A percentile compares a stretch with the other conserved stretches of the same genome.
These are phyloP conservation scores for Pempheris klunzingeri DNA, from an alignment of 2,797 vertebrate genomes.

Conservation along the genomic window DNA sequence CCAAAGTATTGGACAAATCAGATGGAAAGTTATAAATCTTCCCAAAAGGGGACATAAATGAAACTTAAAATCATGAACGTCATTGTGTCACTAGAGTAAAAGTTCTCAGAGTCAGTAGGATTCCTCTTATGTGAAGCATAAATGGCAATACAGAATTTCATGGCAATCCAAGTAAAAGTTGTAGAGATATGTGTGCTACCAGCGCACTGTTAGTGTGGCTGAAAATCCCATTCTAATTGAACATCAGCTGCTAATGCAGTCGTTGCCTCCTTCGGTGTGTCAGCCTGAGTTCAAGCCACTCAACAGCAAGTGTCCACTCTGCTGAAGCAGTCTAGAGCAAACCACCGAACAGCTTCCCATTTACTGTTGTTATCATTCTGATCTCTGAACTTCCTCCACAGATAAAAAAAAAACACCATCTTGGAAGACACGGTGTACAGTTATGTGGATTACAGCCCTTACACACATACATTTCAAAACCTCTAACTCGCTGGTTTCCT, in stretches of 20 bases:
- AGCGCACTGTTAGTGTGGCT: not conserved
- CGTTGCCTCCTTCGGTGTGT: not conserved
- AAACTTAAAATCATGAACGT: not conserved
- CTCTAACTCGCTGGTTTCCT: not conserved
- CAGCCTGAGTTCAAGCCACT: slow-evolving; percentile 2
- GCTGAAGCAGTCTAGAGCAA: not conserved
- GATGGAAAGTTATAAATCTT: not conserved
- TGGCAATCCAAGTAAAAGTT: not conserved
- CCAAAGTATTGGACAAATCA: not conserved
- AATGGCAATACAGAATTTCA: not conserved
- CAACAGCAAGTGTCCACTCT: not conserved
- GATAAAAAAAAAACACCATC: not conserved
- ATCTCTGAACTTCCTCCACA: not conserved
- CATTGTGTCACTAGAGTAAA: not conserved
- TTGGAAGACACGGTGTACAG: not conserved
- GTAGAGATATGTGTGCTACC: too few relatives aligned
- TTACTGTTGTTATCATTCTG: not conserved
- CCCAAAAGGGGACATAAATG: not conserved
- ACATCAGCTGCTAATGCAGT: not conserved
- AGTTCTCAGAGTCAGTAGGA: not conserved
- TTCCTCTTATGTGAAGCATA: not conserved
- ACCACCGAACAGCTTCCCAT: not conserved
- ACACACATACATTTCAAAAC: slow-evolving; percentile 14
- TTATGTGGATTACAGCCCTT: not conserved
- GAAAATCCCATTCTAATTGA: not conserved